Percentiles rank a stretch among this genome's conserved stretches.
Conservation (phyloP, 2,113 vertebrate genomes). For the Crotalus horridus region DNA sequence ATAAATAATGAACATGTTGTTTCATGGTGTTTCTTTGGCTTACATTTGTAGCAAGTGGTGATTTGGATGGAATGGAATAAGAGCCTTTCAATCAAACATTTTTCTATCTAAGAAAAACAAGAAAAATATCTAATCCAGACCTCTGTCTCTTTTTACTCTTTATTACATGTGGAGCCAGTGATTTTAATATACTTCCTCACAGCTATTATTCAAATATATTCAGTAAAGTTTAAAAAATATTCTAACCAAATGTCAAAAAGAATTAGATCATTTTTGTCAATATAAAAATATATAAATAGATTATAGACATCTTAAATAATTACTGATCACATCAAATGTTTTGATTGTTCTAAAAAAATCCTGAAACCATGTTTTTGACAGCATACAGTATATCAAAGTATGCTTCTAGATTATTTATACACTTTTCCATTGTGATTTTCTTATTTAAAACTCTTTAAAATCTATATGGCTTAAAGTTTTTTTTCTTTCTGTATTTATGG, state of each 20-base stretch:
- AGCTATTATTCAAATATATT: constrained; percentile 15
- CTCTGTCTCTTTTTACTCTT: not conserved
- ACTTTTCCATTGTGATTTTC: constrained; percentile 42
- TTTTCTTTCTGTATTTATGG: not conserved
- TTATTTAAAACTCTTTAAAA: constrained; percentile 19
- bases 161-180: not conserved
- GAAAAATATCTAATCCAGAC: constrained; percentile 3
- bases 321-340: constrained; percentile 36
- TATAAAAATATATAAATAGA: constrained; percentile 33
- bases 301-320: constrained; percentile 36
- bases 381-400: constrained; percentile 38
- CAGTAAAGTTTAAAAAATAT: constrained; percentile 21
- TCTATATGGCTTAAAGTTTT: constrained; percentile 34
- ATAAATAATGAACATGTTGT: not conserved
- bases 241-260: constrained; percentile 26
- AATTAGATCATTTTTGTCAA: constrained; percentile 10
- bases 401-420: constrained; percentile 58
- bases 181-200: constrained; percentile 7
- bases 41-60: constrained; percentile 16
- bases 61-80: constrained; percentile 30
- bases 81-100: not conserved
- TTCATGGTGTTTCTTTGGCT: constrained; percentile 34
- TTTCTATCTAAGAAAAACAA: not conserved
- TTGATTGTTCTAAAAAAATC: constrained; percentile 37
- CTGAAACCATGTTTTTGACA: constrained; percentile 8